Percentiles rank a stretch among this genome's conserved stretches.
phyloP scores from a whole-genome alignment of 2,888 invertebrate genomes.

The Helobdella robusta region DNA sequence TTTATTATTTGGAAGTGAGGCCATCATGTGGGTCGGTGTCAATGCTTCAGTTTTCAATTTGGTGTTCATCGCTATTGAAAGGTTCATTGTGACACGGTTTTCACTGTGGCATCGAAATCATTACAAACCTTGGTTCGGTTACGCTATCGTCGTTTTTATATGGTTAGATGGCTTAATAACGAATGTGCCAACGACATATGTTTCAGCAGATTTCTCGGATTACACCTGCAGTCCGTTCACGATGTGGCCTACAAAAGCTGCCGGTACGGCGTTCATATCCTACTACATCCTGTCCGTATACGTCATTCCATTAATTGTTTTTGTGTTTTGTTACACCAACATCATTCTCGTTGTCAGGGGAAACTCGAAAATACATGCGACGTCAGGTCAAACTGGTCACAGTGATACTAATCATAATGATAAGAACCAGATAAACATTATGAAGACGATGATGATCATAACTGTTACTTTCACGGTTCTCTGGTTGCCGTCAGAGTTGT shows the following conservation, averaged over 20 bases:
- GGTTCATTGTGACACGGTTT: slow-evolving; percentile 8
- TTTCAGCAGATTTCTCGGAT: slow-evolving; percentile 9
- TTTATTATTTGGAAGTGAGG: not conserved
- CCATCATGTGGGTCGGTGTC: slow-evolving; percentile 11
- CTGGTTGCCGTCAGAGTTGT: not conserved
- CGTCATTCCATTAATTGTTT: not conserved
- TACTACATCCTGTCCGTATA: slow-evolving; percentile 9
- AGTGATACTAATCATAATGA: not conserved
- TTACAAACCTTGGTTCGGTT: not conserved
- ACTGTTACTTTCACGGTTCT: not conserved
- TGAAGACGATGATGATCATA: slow-evolving; percentile 16
- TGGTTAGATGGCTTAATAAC: not conserved
- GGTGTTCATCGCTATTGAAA: slow-evolving; percentile 4
- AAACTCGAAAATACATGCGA: not conserved
- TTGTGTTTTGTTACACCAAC: not conserved
- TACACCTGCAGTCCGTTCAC: not conserved
- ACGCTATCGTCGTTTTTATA: not conserved
- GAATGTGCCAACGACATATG: slow-evolving; percentile 14
- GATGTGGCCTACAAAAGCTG: not conserved
- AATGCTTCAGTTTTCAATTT: slow-evolving; percentile 1
- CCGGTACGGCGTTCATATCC: not conserved
- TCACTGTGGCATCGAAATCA: slow-evolving; percentile 10
- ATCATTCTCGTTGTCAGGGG: not conserved
- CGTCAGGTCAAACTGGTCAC: not conserved
- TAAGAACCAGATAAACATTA: not conserved